A percentile compares a stretch with the other conserved stretches of the same genome.
phyloP scores from a whole-genome alignment of 2,888 invertebrate genomes.

The Leptopterna dolabrata region DNA sequence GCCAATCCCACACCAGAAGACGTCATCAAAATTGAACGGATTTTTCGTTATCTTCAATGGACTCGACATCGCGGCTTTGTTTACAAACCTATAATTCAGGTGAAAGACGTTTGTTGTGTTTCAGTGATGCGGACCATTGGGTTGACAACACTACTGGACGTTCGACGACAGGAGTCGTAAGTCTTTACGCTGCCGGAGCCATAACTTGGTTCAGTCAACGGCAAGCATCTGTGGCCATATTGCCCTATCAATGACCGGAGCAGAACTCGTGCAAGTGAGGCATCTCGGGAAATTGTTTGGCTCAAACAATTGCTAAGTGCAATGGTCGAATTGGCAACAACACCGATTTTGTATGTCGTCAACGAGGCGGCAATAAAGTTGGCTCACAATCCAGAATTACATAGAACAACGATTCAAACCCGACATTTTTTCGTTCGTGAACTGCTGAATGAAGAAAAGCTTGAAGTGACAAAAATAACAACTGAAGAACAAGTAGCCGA shows the following conservation, averaged over 20 bases:
- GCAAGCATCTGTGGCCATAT: background rate
- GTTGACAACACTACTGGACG: slow-evolving; percentile 64
- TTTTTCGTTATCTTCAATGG: slow-evolving; percentile 50
- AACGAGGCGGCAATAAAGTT: too few species aligned
- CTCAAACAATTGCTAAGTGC: slow-evolving; percentile 63
- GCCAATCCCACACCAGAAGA: slow-evolving; percentile 63
- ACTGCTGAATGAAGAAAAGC: too few species aligned
- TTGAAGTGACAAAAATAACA: too few species aligned
- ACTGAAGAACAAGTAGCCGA: too few species aligned
- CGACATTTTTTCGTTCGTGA: too few species aligned
- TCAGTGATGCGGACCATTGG: slow-evolving; percentile 66
- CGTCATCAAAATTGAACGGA: slow-evolving; percentile 54
- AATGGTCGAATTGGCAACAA: slow-evolving; percentile 64
- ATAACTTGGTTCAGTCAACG: slow-evolving; percentile 40
- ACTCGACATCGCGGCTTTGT: slow-evolving; percentile 40
- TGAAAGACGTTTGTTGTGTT: slow-evolving; percentile 57
- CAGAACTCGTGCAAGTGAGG: slow-evolving; percentile 57
- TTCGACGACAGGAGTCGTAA: slow-evolving; percentile 63
- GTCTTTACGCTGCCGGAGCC: slow-evolving; percentile 52
- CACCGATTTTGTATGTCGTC: too few species aligned
- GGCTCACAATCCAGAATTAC: too few species aligned
- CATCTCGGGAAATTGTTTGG: slow-evolving; percentile 63
- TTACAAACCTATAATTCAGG: background rate
- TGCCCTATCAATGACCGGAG: slow-evolving; percentile 35
- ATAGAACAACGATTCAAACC: too few species aligned